Base-by-base conservation (phyloP, 92 coral and sea anemone species). In the Porites cylindrica region DNA sequence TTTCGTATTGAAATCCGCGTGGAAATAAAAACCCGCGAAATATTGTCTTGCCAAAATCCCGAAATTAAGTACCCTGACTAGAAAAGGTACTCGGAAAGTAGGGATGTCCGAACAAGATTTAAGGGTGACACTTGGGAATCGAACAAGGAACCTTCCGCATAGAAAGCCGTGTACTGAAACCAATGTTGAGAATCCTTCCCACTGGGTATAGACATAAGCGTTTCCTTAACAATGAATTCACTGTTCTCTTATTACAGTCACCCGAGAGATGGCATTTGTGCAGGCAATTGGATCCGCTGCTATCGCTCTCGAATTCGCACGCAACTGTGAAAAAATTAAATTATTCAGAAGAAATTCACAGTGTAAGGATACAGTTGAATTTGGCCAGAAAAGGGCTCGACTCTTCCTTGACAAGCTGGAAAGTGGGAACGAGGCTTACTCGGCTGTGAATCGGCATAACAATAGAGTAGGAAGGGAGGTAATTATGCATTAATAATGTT, bases 381-480 rank as follows among this genome's bases (percentile, higher is more conserved):
- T 24, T 71, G 76, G 76, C 16, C 52, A 38, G 3, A 23, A 16
- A 12, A 51, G 43, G 51, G 32, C 76, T 8, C 32, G 51, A 26
- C 76, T n/a, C 51, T 71, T 32, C 32, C 18, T 71, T 38, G 76
- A 71, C 24, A 24, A 71, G 43, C 76, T 71, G 76, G 54, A 71
- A 12, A 71, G 43, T 13, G 76, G 56, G 26, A 71, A 71, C 76
- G 14, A 43, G 52, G 19, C 56, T 7, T 19, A 20, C 8, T 10
- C 51, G 32, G 56, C 76, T 23, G 16, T 71, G 18, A 71, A 71
- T 29, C 76, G 17, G 76, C 76, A 43, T 26, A 71, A 71, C 32
- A 71, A 71, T 8, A 51, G 17, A 71, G 76, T 71, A 11, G 76
- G 76, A 71, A 71, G 76, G 18, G 20, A 71, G 76, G 76, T 71